Base-by-base conservation (phyloP, 2,888 invertebrate species). In the Helleia helle region DNA sequence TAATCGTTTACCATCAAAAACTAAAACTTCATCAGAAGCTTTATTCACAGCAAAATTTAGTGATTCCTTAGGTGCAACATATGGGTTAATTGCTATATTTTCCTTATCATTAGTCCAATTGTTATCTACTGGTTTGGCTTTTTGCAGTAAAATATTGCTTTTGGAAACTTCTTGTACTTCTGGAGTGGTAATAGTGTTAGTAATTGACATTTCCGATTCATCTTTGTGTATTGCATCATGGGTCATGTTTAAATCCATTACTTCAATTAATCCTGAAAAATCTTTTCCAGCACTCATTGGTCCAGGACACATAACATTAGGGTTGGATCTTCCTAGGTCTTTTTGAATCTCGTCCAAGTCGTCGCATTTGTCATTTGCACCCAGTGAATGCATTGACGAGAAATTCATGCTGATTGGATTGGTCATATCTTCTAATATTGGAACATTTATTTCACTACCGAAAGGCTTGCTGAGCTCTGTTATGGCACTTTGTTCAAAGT, bases 171-270 rank as follows among this genome's bases (percentile, higher is more conserved):
- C 63, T 46, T 72, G 65, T 0, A 76, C 71, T 51, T 73, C 68
- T 0, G 73, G 71, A 44, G 62, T 67, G 1, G 52, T 59, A 9
- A 83, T 57, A 0, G 70, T 72, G 17, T 79, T 75, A 1, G 81
- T 81, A 24, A 81, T 73, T 0, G 81, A 80, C 79, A 83, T 80
- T 47, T 83, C 73, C 8, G 62, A 69, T 3, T 64, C 68, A 13
- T 71, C 66, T 29, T 54, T 61, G 1, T 44, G 54, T 1, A 62
- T 13, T 0, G 48, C 54, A 4, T 59, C 55, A 25, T 66, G 63
- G 0, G 80, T 83, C 44, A 56, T 59, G 26, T 81, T 71, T 1
- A 81, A 48, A 59, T 81, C 81, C 0, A 81, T 50, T 0, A 83
- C 50, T 50, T 79, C 80, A 14, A 80, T 71, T 40, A 74, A 79